These are phyloP conservation scores for Epinephelus lanceolatus DNA, from an alignment of 2,113 vertebrate genomes.

Conservation along the genomic window DNA sequence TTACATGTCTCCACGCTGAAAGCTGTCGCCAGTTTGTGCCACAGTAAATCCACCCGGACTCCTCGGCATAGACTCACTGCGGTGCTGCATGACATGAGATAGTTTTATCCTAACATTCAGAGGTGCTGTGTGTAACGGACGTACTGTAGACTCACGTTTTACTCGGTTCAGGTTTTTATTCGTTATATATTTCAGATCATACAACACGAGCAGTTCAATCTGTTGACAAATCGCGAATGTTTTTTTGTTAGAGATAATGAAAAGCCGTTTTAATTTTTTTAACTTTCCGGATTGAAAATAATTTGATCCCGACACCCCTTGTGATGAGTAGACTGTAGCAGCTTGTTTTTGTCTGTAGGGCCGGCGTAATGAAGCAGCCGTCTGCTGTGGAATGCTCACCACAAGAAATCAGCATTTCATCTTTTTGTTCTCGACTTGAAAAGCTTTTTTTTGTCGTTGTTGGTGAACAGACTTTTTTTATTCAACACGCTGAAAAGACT, in stretches of 20 bases:
- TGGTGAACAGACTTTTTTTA: constrained; percentile 58
- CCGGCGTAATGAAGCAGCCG: constrained; percentile 75
- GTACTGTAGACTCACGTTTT: constrained; percentile 74
- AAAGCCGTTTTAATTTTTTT: constrained; percentile 51
- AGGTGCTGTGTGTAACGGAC: constrained; percentile 77
- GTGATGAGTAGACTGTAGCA: constrained; percentile 67
- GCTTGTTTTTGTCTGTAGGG: constrained; percentile 67
- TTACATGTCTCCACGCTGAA: constrained; percentile 76
- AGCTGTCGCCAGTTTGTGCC: constrained; percentile 63
- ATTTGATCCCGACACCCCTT: constrained; percentile 47
- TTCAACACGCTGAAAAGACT: constrained; percentile 65
- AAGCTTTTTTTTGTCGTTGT: constrained; percentile 28
- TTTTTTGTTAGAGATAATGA: constrained; percentile 39
- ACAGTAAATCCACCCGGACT: constrained; percentile 62
- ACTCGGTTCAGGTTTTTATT: constrained; percentile 65
- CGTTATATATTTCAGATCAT: constrained; percentile 44
- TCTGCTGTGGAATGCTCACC: constrained; percentile 75
- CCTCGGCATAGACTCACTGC: constrained; percentile 52
- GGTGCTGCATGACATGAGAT: constrained; percentile 64
- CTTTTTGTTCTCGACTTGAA: constrained; percentile 73
- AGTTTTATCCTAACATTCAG: constrained; percentile 53
- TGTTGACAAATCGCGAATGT: constrained; percentile 65
- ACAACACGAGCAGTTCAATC: constrained; percentile 43
- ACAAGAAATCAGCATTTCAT: constrained; percentile 74
- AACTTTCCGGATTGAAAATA: constrained; percentile 49